These are phyloP conservation scores for Sarcoramphus papa DNA, from an alignment of 2,797 vertebrate species.

Conservation along the genomic window DNA sequence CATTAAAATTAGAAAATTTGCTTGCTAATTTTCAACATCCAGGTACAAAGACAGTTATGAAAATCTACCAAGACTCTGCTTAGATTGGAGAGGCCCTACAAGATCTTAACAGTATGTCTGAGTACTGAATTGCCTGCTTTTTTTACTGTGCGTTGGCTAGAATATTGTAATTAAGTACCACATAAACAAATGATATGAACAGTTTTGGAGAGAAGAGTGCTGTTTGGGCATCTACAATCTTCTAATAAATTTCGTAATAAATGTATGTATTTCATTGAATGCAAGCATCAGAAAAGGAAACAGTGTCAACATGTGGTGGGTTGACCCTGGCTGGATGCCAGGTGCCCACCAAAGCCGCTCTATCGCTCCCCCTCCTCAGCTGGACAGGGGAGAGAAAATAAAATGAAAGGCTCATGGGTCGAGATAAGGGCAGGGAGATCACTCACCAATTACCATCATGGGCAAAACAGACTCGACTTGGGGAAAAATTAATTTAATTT, in stretches of 20 bases:
- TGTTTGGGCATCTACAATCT: neutral
- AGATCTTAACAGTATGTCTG: neutral
- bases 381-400: too few species aligned
- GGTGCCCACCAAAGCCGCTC: too few species aligned
- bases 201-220: neutral
- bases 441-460: too few species aligned
- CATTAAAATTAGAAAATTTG: neutral
- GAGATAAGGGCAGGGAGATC: too few species aligned
- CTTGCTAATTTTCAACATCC: neutral
- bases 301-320: neutral
- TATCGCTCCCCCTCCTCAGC: too few species aligned
- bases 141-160: neutral
- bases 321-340: too few species aligned
- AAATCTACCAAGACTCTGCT: neutral
- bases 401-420: too few species aligned
- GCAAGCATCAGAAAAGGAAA: neutral
- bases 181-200: neutral
- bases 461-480: too few species aligned
- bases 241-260: neutral
- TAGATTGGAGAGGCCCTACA: neutral
- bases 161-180: neutral
- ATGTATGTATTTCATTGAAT: neutral
- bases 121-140: neutral
- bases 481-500: too few species aligned
- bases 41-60: neutral